Base-by-base conservation (phyloP, 2,113 vertebrate species). In the Sinocyclocheilus maitianheensis region DNA sequence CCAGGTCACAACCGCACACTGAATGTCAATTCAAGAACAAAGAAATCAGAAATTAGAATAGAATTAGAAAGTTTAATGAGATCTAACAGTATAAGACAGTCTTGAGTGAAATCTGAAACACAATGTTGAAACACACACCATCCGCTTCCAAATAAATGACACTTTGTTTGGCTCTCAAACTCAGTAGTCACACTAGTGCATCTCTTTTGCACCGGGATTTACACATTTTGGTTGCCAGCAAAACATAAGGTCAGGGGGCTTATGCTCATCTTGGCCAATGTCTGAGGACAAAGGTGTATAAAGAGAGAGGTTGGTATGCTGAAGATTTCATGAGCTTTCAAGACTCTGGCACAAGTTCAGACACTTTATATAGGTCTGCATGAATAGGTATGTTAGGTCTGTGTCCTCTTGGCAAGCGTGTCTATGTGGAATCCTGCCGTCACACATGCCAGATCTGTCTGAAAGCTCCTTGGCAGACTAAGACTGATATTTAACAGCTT, bases 1-100 rank as follows among this genome's bases (percentile, higher is more conserved):
- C 98, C 90, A 99, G 93, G 94, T 99, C 98, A 90, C 98, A 99
- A 92, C 98, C 98, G 11, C 98, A 99, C 87, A 98, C 98, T 99
- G 91, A 43, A 87, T 3, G 78, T 72, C 69, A 80, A 90, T 30
- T 87, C 34, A 82, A 58, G 26, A 69, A 74, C 75, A 78, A 14
- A 81, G 65, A 86, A 60, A 55, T 69, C 26, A 7, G 26, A 69
- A 34, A 69, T 34, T 1, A 34, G 40, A 26, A 51, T 12, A 51
- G 30, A 34, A 14, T 51, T 51, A 3, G 30, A 3, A 34, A 34
- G 12, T 13, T 14, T 81, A 55, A 34, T 43, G 30, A 80, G 62
- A 84, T 76, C 46, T 30, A 26, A 53, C n/a, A 53, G 46, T 62
- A 65, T 11, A 26, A 51, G n/a, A 48, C 72, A 48, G 43, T n/a